A percentile compares a stretch with the other conserved stretches of the same genome.
Conservation (phyloP, 2,888 invertebrate species). For the Nymphalis c-album region DNA sequence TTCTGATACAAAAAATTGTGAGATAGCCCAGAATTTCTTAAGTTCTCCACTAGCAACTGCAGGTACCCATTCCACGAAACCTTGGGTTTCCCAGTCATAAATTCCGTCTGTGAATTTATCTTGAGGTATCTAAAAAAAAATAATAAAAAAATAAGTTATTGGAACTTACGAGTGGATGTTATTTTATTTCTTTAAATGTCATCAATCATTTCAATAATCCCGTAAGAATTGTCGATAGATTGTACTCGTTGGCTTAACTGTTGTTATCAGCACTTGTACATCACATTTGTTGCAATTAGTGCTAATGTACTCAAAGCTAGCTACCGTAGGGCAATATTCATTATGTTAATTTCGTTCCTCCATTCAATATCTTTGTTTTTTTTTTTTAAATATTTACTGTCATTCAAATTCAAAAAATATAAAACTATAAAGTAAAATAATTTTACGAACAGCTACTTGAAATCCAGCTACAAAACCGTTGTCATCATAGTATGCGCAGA, state of each 20-base stretch:
- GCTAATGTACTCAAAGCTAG: too few relatives aligned
- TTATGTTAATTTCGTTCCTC: too few relatives aligned
- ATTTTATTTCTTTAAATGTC: not conserved
- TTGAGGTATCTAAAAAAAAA: constrained; percentile 45
- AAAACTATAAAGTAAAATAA: too few relatives aligned
- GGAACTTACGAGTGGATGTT: not conserved
- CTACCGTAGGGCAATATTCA: too few relatives aligned
- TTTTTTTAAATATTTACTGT: too few relatives aligned
- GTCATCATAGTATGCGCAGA: constrained; percentile 58
- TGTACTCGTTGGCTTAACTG: too few relatives aligned
- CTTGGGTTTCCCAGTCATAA: constrained; percentile 47
- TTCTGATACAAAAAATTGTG: constrained; percentile 43
- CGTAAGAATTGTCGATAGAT: too few relatives aligned
- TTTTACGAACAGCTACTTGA: constrained; percentile 58
- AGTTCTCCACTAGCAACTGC: constrained; percentile 26
- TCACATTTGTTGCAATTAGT: too few relatives aligned
- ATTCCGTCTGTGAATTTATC: constrained; percentile 38
- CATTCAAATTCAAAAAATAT: too few relatives aligned
- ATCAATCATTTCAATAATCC: not conserved
- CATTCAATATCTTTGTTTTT: too few relatives aligned
- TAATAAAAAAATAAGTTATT: not conserved
- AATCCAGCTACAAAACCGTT: constrained; percentile 53
- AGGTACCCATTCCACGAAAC: constrained; percentile 44
- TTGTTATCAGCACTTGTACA: too few relatives aligned
- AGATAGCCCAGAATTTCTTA: constrained; percentile 45